Conservation (phyloP, 37 sponge, comb jelly and placozoan species). For the Cliona cf. orientalis region DNA sequence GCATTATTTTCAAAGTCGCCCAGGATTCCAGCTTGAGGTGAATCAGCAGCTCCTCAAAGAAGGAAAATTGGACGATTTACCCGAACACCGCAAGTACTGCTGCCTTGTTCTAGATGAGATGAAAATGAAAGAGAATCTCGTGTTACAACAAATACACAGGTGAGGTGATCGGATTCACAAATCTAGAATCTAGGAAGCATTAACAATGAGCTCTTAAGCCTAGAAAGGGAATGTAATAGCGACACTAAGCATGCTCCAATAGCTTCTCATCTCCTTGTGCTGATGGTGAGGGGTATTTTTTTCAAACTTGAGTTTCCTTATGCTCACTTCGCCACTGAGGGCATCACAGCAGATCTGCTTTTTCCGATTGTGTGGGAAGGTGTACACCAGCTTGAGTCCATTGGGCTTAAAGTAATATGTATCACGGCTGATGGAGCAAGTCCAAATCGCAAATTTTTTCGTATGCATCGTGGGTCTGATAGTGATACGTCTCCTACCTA, state of each 20-base stretch:
- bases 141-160: slow-evolving; percentile 44
- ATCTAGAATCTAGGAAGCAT: slow-evolving; percentile 33
- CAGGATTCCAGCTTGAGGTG: slow-evolving; percentile 51
- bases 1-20: slow-evolving; percentile 13
- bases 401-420: slow-evolving; percentile 38
- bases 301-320: slow-evolving; percentile 30
- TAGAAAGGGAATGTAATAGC: slow-evolving; percentile 1
- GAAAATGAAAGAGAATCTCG: slow-evolving; percentile 42
- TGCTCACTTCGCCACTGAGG: slow-evolving; percentile 46
- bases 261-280: slow-evolving; percentile 40
- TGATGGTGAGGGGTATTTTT: slow-evolving; percentile 57
- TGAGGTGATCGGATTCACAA: too few relatives aligned
- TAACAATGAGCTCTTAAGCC: neutral
- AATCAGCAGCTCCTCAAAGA: slow-evolving; percentile 6
- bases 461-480: slow-evolving; percentile 13
- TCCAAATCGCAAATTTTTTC: slow-evolving; percentile 41
- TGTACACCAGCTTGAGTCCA: slow-evolving; percentile 27
- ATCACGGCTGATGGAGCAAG: slow-evolving; percentile 39
- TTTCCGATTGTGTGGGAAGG: slow-evolving; percentile 61
- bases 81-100: slow-evolving; percentile 36
- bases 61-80: slow-evolving; percentile 24
- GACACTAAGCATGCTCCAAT: slow-evolving; percentile 16
- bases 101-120: slow-evolving; percentile 41
- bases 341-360: slow-evolving; percentile 6
- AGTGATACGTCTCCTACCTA: neutral